A percentile compares a stretch with the other conserved stretches of the same genome.
Evolutionary conservation across 2,113 vertebrate species (phyloP).

Genomic region (Clarias gariepinus): DNA sequence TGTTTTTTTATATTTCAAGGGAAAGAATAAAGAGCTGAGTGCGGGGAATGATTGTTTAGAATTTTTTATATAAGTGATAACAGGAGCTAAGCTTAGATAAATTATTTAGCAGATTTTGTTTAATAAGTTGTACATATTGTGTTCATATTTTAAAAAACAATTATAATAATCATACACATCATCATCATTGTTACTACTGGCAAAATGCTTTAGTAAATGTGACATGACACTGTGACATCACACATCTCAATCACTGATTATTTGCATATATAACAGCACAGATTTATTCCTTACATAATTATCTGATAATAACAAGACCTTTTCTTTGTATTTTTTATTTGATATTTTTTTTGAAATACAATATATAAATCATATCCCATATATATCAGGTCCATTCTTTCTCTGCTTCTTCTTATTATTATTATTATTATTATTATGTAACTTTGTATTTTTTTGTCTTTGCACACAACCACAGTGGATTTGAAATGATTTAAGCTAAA

Average conservation of each 20-base stretch:
- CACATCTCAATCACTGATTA: background rate
- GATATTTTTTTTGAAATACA: background rate
- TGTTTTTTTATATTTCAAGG: background rate
- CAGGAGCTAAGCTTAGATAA: background rate
- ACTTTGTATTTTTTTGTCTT: too few relatives aligned
- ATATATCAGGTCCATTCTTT: background rate
- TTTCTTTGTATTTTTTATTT: background rate
- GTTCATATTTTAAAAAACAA: background rate
- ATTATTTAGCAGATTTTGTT: background rate
- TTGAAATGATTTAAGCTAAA: too few relatives aligned
- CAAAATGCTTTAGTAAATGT: background rate
- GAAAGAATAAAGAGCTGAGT: background rate
- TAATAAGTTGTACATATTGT: background rate
- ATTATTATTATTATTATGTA: too few relatives aligned
- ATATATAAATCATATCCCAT: background rate
- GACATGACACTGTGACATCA: background rate
- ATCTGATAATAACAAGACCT: background rate
- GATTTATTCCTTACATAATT: background rate
- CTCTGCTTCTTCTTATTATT: too few relatives aligned
- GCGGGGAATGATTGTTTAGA: background rate
- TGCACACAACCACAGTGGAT: too few relatives aligned
- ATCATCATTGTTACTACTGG: background rate
- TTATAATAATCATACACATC: background rate
- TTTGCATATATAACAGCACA: background rate
- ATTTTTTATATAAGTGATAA: background rate